phyloP scores from a whole-genome alignment of 2,113 vertebrate genomes.

The Chrysemys picta region DNA sequence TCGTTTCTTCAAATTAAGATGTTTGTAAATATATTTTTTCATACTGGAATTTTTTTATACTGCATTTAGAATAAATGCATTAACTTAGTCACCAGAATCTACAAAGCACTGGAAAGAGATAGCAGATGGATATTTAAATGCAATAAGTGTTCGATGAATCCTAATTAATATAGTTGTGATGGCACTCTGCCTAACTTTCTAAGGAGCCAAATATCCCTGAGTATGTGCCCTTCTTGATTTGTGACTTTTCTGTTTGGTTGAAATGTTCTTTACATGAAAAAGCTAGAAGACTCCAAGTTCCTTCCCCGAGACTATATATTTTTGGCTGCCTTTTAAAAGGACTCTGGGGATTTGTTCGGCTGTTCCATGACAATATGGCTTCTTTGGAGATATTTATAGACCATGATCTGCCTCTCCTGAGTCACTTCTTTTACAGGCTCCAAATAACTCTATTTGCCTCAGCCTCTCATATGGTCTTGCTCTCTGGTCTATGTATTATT shows the following conservation, averaged over 20 bases:
- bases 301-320: accelerated
- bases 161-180: neutral
- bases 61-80: accelerated
- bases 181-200: neutral
- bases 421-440: accelerated
- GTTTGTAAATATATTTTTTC: neutral
- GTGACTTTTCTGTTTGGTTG: neutral
- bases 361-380: accelerated
- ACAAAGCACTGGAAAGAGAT: neutral
- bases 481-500: accelerated
- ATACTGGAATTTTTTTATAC: neutral
- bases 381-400: neutral
- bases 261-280: neutral
- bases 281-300: neutral
- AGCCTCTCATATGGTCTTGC: neutral
- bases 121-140: neutral
- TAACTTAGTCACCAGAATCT: neutral
- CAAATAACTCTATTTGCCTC: neutral
- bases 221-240: neutral
- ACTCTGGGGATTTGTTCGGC: accelerated
- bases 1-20: neutral
- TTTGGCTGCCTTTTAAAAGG: neutral
- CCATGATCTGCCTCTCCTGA: accelerated
- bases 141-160: neutral
- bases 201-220: accelerated